phyloP scores from a whole-genome alignment of 2,113 vertebrate genomes.

The Rhipidura dahli region DNA sequence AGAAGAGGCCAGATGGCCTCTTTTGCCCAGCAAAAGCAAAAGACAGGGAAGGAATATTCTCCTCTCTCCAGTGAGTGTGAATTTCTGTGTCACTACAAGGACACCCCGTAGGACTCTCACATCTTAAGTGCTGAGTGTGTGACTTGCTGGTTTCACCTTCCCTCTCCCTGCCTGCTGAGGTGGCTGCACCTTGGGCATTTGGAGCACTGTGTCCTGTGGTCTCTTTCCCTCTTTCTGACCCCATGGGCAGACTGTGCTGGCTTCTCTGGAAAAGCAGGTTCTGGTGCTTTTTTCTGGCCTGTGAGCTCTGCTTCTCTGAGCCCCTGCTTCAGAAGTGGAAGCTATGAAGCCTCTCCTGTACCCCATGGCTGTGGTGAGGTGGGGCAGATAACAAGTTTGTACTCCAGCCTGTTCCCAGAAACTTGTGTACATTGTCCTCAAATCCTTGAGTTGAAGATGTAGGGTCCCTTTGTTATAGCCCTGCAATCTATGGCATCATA shows the following conservation, averaged over 20 bases:
- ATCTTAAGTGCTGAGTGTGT: neutral
- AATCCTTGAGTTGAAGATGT: neutral
- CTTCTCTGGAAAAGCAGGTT: neutral
- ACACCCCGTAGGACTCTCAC: neutral
- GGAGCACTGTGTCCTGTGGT: neutral
- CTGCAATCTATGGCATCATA: neutral
- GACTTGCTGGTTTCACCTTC: neutral
- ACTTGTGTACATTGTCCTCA: rapidly evolving
- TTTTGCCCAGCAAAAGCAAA: neutral
- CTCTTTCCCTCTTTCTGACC: neutral
- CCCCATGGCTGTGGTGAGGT: neutral
- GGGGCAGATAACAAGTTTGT: neutral
- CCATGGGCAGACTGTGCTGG: neutral
- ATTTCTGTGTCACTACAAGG: neutral
- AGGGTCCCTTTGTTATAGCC: neutral
- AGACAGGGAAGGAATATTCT: neutral
- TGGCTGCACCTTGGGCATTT: neutral
- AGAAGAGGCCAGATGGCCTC: neutral
- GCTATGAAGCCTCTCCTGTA: neutral
- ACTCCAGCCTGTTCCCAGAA: neutral
- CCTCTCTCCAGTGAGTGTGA: neutral
- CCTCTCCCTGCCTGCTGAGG: neutral
- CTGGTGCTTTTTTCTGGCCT: neutral
- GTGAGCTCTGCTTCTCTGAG: neutral
- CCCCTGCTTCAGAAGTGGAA: neutral